Evolutionary conservation across 2,113 vertebrate genomes (phyloP), one percentile per base, ranked within the genome.

Genomic region (Orientallactaga bullata): DNA sequence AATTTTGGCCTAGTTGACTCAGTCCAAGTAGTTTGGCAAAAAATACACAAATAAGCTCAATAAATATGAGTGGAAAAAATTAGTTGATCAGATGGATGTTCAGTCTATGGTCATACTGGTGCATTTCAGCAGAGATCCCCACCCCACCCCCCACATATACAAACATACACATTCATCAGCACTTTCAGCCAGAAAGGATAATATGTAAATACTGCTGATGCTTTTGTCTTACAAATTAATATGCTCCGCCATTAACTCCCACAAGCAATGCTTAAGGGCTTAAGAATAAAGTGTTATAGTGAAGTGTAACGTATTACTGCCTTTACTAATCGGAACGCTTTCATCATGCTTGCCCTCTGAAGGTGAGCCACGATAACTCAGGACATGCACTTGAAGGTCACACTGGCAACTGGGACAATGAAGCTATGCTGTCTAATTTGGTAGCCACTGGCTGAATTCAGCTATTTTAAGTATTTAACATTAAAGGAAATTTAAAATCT

Each of bases 211-310:
- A 81, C 13, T 16, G n/a, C 37, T 68, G 35, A 58, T 37, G 7
- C 37, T 47, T 95, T 89, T 89, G 73, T 83, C 87, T 94, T 60
- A 65, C 63, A 88, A 81, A 93, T 89, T 93, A 89, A 89, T 78
- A 92, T 83, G 89, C 91, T 88, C 68, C n/a, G 73, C 37, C 85
- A 88, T 87, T 79, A 87, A 85, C n/a, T 87, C 42, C 81, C 88
- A 88, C 17, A 74, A 95, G 78, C 73, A 80, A 89, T 58, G 78
- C 78, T 96, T 85, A 85, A 26, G 77, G 89, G 51, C 37, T 92
- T 92, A 82, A 94, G 82, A 93, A 90, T 60, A 89, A 91, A 93
- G 63, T 71, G 79, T 32, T 69, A 87, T 55, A 89, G 55, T 30
- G n/a, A 92, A 90, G 85, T 91, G 63, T 58, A 76, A 89, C 63